phyloP scores from a whole-genome alignment of 2,113 vertebrate genomes.

The Mobula hypostoma region DNA sequence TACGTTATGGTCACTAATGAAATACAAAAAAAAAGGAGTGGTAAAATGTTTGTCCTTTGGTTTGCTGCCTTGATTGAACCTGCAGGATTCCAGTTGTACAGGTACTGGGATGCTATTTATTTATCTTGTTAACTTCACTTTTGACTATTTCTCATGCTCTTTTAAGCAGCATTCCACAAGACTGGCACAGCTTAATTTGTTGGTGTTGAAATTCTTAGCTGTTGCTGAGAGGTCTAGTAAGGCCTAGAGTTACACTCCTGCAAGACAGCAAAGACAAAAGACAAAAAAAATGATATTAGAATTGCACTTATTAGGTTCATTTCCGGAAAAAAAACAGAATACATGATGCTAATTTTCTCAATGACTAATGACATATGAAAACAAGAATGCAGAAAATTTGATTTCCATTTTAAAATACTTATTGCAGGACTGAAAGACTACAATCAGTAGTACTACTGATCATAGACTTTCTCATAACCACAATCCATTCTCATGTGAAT shows the following conservation, averaged over 20 bases:
- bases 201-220: slow-evolving; percentile 75
- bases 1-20: slow-evolving; percentile 17
- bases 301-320: neutral
- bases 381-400: neutral
- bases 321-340: neutral
- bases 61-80: slow-evolving; percentile 86
- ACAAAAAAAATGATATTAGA: slow-evolving; percentile 56
- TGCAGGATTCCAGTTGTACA: slow-evolving; percentile 63
- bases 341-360: neutral
- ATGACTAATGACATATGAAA: neutral
- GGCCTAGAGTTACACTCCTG: slow-evolving; percentile 87
- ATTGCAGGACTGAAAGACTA: no score
- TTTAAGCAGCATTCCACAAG: slow-evolving; percentile 75
- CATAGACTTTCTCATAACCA: neutral
- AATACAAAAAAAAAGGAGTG: slow-evolving; percentile 50
- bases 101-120: slow-evolving; percentile 22
- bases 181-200: slow-evolving; percentile 77
- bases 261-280: slow-evolving; percentile 92
- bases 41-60: slow-evolving; percentile 79
- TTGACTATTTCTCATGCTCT: slow-evolving; percentile 73
- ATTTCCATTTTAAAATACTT: neutral
- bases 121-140: slow-evolving; percentile 60
- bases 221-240: slow-evolving; percentile 74
- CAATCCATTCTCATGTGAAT: neutral
- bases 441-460: neutral